Base-by-base conservation (phyloP, 2,888 invertebrate genomes). In the Cataglyphis cursor region DNA sequence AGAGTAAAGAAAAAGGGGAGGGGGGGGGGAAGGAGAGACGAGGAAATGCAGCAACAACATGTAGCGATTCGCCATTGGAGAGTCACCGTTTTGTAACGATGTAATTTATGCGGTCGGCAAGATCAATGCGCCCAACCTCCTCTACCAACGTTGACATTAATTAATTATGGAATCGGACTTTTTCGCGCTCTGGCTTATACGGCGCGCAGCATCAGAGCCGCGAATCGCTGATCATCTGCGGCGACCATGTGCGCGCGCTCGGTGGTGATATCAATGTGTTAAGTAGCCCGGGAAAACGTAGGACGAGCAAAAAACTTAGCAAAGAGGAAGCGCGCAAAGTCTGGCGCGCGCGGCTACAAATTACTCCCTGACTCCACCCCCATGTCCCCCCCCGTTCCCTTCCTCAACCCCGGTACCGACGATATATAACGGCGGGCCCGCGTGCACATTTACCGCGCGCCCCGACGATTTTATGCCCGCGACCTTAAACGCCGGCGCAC, bases 401-500 rank as follows among this genome's bases (percentile, higher is more conserved):
- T 3, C 38, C 21, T 5, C 35, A 10, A 0, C 38, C 24, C 44
- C 21, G 18, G 21, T 15, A 31, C 31, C 48, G 65, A 82, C 81
- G 66, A 86, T 83, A 70, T 41, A 64, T 21, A 81, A 59, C 82
- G 24, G 75, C 72, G 8, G 38, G 48, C 28, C 51, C 51, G 51
- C 65, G 48, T 66, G 24, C 44, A 24, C 64, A 81, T 85, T 84
- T 48, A 84, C 64, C 41, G 10, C 38, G 76, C 28, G 73, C 54
- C 61, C 59, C 62, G 70, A 76, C 82, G 86, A 89, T 89, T 87
- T 88, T 81, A 85, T 87, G 83, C 51, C 51, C 84, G 83, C 82
- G 85, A 85, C 89, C 87, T 89, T 89, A 88, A 92, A 89, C 87
- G 88, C 70, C 85, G 81, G 76, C 61, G 31, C 57, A 72, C 66